phyloP scores from a whole-genome alignment of 2,797 vertebrate species.

The Carcharodon carcharias region DNA sequence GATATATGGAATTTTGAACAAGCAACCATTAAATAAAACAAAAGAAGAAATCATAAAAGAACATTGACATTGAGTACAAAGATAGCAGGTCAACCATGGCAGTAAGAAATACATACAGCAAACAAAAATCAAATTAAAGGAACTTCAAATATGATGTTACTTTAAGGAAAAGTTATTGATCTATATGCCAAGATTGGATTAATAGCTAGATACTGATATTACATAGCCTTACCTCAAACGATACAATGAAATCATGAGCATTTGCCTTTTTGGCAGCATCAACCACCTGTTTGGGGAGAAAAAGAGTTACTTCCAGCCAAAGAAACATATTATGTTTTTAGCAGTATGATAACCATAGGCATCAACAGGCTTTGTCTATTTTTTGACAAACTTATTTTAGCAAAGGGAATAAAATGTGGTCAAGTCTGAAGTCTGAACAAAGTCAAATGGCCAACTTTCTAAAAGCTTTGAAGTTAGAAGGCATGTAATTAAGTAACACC shows the following conservation, averaged over 20 bases:
- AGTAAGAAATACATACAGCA: background rate
- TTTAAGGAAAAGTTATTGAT: background rate
- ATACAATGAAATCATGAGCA: conserved; percentile 37
- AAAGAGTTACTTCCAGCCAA: background rate
- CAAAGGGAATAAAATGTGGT: background rate
- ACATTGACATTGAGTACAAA: background rate
- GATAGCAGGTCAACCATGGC: background rate
- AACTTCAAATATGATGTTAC: background rate
- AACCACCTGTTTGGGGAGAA: conserved; percentile 28
- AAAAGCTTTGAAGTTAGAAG: conserved; percentile 9
- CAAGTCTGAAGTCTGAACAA: background rate
- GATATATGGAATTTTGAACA: background rate
- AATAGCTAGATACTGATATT: background rate
- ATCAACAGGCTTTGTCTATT: too few species aligned
- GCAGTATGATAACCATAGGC: background rate
- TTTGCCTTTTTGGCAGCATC: conserved; percentile 37
- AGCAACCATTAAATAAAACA: background rate
- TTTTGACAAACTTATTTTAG: background rate
- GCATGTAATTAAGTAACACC: conserved; percentile 16
- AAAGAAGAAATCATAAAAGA: background rate
- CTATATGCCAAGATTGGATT: background rate
- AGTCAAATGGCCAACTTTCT: background rate
- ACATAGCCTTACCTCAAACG: conserved; percentile 35
- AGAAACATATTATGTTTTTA: background rate
- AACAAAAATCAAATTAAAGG: background rate